Conservation (phyloP, 2,888 invertebrate genomes). For the Neria commutata region DNA sequence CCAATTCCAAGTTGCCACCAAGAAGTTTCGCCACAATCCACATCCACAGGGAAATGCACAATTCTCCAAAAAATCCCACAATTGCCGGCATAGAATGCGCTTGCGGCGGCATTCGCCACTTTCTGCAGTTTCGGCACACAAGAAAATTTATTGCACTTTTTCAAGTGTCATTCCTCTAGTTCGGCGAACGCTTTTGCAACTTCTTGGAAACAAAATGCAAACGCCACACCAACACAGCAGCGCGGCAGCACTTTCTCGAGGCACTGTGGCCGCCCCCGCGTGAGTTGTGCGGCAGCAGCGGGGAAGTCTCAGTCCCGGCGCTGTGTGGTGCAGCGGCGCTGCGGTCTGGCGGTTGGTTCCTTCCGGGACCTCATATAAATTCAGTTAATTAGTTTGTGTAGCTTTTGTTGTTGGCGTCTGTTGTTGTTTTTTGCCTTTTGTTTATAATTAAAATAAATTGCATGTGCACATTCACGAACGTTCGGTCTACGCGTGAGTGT, state of each 20-base stretch:
- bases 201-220: neutral
- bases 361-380: slow-evolving; percentile 35
- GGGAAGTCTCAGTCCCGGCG: neutral
- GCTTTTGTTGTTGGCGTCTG: slow-evolving; percentile 16
- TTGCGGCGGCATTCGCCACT: too few relatives aligned
- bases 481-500: neutral
- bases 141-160: slow-evolving; percentile 3
- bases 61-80: neutral
- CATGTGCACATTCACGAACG: slow-evolving; percentile 24
- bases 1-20: neutral
- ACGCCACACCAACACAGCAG: neutral
- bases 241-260: too few relatives aligned
- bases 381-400: slow-evolving; percentile 39
- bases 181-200: neutral
- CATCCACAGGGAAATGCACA: too few relatives aligned
- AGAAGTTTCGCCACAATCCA: neutral
- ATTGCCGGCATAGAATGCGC: too few relatives aligned
- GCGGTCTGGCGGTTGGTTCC: too few relatives aligned
- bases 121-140: neutral
- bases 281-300: neutral
- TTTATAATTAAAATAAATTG: slow-evolving; percentile 38
- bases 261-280: neutral
- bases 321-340: too few relatives aligned
- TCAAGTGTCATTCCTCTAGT: slow-evolving; percentile 2
- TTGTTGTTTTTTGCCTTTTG: slow-evolving; percentile 20